These are phyloP conservation scores for Oscheius sp. DNA, from an alignment of 1,140 invertebrate species.

Conservation along the genomic window DNA sequence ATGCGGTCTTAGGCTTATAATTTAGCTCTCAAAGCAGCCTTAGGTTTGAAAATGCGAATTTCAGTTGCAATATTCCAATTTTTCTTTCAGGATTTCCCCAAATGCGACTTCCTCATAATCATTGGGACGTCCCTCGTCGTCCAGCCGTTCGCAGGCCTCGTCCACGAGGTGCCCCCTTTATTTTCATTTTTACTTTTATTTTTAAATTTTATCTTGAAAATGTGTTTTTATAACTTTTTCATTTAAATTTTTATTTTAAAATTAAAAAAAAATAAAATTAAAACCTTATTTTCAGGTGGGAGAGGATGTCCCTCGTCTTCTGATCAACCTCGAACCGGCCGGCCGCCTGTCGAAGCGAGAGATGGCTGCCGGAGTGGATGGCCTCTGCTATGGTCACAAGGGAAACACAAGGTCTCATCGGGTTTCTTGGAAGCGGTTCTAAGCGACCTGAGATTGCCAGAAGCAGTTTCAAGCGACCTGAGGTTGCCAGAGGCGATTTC, in stretches of 20 bases:
- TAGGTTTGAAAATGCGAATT: too few species aligned
- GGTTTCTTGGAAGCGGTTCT: too few species aligned
- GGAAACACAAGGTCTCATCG: constrained; percentile 65
- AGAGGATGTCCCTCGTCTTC: constrained; percentile 72
- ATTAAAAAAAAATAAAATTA: not conserved
- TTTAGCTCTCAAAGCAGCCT: too few species aligned
- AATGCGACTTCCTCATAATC: constrained; percentile 87
- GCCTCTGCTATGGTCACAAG: constrained; percentile 63
- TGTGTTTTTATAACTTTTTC: not conserved
- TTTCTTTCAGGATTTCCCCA: constrained; percentile 74
- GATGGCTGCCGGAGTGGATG: constrained; percentile 38
- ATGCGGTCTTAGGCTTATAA: too few species aligned
- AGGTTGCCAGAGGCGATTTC: too few species aligned
- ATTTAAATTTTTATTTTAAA: not conserved
- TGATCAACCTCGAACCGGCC: constrained; percentile 80
- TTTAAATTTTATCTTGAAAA: not conserved
- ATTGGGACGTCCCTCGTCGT: constrained; percentile 91
- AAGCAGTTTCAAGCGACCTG: too few species aligned
- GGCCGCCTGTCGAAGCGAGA: constrained; percentile 63
- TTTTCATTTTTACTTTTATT: too few species aligned
- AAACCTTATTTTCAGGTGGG: constrained; percentile 65
- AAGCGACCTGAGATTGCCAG: too few species aligned
- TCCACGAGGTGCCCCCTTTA: too few species aligned
- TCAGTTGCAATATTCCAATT: too few species aligned
- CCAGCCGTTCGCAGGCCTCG: constrained; percentile 73